phyloP scores from a whole-genome alignment of 53 echinoderm and acorn worm species.

The Stichopus horrens region DNA sequence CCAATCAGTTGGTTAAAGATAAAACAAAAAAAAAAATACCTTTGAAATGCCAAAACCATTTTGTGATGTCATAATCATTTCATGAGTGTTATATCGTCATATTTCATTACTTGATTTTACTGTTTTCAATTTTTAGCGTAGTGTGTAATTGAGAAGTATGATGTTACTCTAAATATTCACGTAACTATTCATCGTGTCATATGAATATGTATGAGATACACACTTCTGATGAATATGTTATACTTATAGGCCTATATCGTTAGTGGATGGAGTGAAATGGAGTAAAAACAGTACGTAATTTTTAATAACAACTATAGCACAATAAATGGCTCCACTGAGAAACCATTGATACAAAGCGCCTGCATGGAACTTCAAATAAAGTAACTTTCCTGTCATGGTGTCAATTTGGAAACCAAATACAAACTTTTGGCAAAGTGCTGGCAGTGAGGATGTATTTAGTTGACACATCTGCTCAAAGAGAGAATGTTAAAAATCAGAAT shows the following conservation, averaged over 20 bases:
- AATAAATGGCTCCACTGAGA: background rate
- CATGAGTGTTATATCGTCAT: constrained; percentile 39
- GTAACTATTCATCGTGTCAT: constrained; percentile 1
- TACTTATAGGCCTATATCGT: constrained; percentile 5
- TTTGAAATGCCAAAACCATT: constrained; percentile 12
- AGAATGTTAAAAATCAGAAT: too few relatives aligned
- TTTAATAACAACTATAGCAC: background rate
- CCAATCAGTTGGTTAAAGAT: background rate
- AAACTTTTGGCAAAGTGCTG: background rate
- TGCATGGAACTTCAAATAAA: background rate
- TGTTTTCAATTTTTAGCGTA: constrained; percentile 19
- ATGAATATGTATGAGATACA: background rate
- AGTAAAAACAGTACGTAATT: background rate
- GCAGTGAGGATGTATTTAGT: too few relatives aligned
- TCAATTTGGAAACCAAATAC: background rate
- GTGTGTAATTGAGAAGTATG: constrained; percentile 24
- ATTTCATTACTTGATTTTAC: constrained; percentile 43
- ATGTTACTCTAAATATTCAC: constrained; percentile 14
- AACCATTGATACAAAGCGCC: background rate
- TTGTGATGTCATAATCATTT: constrained; percentile 26
- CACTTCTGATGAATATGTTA: background rate
- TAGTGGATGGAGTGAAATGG: background rate
- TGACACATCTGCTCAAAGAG: too few relatives aligned
- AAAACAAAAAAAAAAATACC: too few relatives aligned
- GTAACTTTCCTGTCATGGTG: background rate